A percentile compares a stretch with the other conserved stretches of the same genome.
Evolutionary conservation across 2,888 invertebrate species (phyloP).

Genomic region (Leucania comma): DNA sequence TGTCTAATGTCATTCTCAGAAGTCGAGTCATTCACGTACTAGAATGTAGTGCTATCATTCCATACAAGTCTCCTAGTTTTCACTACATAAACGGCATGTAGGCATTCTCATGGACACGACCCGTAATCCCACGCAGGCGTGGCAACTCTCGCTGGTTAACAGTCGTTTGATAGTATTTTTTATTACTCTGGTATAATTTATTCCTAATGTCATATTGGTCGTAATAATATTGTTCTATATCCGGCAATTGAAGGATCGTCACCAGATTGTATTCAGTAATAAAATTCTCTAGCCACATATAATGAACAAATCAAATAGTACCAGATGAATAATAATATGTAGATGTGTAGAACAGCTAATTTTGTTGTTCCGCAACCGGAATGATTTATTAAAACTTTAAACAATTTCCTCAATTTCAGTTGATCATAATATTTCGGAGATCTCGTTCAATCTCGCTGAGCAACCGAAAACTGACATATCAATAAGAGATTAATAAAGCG

Average conservation of each 20-base stretch:
- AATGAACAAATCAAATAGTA: conserved; percentile 16
- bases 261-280: conserved; percentile 17
- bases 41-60: conserved; percentile 47
- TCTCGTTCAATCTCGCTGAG: neutral
- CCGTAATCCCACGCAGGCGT: conserved; percentile 63
- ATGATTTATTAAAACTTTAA: conserved; percentile 20
- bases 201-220: conserved; percentile 28
- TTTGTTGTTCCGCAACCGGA: conserved; percentile 11
- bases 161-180: conserved; percentile 37
- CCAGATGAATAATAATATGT: conserved; percentile 23
- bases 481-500: neutral
- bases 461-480: neutral
- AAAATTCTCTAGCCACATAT: conserved; percentile 17
- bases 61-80: conserved; percentile 55
- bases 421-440: neutral
- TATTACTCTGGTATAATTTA: conserved; percentile 42
- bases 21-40: conserved; percentile 30
- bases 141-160: conserved; percentile 31
- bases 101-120: conserved; percentile 59
- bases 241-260: conserved; percentile 14
- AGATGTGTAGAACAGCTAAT: neutral
- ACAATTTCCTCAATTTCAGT: conserved; percentile 12
- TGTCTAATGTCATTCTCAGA: conserved; percentile 36
- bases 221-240: conserved; percentile 34
- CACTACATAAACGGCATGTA: conserved; percentile 55